Evolutionary conservation across 1,140 invertebrate species (phyloP), one percentile per base, ranked within the genome.

Genomic region (Cyphomyrmex costatus): DNA sequence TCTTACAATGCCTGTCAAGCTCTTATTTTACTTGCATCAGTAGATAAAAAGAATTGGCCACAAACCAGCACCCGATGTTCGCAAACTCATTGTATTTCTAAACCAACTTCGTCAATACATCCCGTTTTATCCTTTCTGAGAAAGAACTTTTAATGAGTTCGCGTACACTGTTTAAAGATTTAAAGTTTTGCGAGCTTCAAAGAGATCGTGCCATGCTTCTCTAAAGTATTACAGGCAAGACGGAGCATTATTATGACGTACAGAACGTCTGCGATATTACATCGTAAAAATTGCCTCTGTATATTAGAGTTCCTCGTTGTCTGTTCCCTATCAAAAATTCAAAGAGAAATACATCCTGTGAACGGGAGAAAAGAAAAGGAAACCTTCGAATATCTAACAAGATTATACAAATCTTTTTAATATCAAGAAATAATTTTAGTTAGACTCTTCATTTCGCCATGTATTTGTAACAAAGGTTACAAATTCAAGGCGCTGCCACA

Each of bases 151-250:
- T 86, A 86, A 88, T 80, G 66, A 86, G 84, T 82, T 86, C 65
- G 66, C 84, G 73, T 78, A 68, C 58, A 85, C 86, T 85, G 86
- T 86, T 86, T 84, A 86, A 86, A 86, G 85, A 71, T 86, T 84
- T 83, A 86, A 86, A 86, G 74, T 86, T 86, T 84, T 84, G 58
- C 46, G 66, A 79, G 46, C 84, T 79, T 85, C 82, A 85, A 85
- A 85, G 82, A 78, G 79, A 83, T 83, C 79, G 53, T 83, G 79
- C 79, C 68, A 60, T 61, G 79, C 79, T 83, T 83, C 68, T 83
- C 79, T 83, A 83, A 83, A 83, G 79, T 74, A 83, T 83, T 83
- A 83, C 68, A 83, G 51, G 36, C 51, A 27, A 70, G 51, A 24
- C 68, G 68, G 14, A 74, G 68, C 79, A 83, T 83, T 83, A 83